Base-by-base conservation (phyloP, 1,140 invertebrate species). In the Tyrophagus putrescentiae region DNA sequence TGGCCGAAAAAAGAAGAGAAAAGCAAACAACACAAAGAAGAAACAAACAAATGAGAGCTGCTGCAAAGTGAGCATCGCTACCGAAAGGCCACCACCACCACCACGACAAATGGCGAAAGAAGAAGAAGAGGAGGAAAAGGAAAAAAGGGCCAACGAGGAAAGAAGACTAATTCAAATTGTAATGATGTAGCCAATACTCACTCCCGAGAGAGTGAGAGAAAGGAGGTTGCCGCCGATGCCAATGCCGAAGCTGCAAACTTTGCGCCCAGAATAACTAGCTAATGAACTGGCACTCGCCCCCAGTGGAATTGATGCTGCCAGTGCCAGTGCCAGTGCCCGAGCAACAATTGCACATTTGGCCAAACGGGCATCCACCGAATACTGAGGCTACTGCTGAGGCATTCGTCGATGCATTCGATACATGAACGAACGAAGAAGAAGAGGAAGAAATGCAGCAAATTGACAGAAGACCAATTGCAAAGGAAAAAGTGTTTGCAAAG, bases 101-200 rank as follows among this genome's bases (percentile, higher is more conserved):
- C 45, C 45, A 48, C 7, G 45, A 48, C 45, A 48, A 48, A 48
- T 18, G 45, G 18, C 4, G 27, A 54, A 11, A 18, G 3, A 31
- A 3, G 4, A 11, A 2, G 1, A 13, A 18, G 27, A 33, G n/a
- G 13, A 34, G 52, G 25, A 13, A 42, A 21, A 23, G 6, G 27
- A 54, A 11, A 18, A 3, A 31, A 3, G 4, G 11, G 1, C 1
- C 9, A 18, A n/a, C 21, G n/a, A 13, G 32, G 52, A 25, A 13
- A 48, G 7, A 28, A 31, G 52, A 27, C 52, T 54, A 54, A 54
- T 54, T 54, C 25, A 54, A 54, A 27, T 54, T 54, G 52, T 54
- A 54, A 54, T 54, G 52, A 54, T 54, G 52, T 54, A 54, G 52
- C 52, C 52, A 54, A 54, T 54, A 27, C 1, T 3, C 11, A 25